Base-by-base conservation (phyloP, 2,888 invertebrate species). In the Drosophila recens region DNA sequence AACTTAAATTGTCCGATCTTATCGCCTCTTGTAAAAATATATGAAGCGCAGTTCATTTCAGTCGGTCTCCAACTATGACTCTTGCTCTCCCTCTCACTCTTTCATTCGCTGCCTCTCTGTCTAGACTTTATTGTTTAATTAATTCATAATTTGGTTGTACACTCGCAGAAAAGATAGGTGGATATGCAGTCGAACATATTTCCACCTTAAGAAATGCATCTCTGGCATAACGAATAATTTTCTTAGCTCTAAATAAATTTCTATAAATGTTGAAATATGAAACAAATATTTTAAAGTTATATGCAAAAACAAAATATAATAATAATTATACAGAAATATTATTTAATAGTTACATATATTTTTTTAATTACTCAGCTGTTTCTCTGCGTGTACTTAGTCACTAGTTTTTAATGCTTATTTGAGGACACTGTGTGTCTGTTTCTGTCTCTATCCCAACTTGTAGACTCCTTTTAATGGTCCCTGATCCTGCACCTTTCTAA, bases 61-160 rank as follows among this genome's bases (percentile, higher is more conserved):
- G 15, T 53, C 15, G 15, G 15, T 15, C 40, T 23, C 15, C 53
- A 27, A 27, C 53, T 54, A 36, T 10, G 4, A 45, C 49, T 61
- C 49, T 54, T 64, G 17, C 52, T 40, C 51, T 56, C 49, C 36
- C 36, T 58, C 15, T 13, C 17, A 23, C 34, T 43, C 17, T 6
- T 52, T 33, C 23, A 30, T n/a, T 30, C 8, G 13, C 17, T 15
- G 4, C 15, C 3, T 30, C 23, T 33, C 8, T 42, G 38, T 52
- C 20, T 30, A 42, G 53, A 15, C 10, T 73, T 81, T 81, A 79
- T 81, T 81, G 65, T 74, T 82, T 85, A 76, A 86, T 87, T 86
- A 89, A 87, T 89, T 80, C 87, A 87, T 85, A 86, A 73, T 73
- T 79, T 58, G 56, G 3, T 23, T 9, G 3, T 59, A 62, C 64